phyloP scores from a whole-genome alignment of 2,113 vertebrate species.

The Hiodon alosoides region DNA sequence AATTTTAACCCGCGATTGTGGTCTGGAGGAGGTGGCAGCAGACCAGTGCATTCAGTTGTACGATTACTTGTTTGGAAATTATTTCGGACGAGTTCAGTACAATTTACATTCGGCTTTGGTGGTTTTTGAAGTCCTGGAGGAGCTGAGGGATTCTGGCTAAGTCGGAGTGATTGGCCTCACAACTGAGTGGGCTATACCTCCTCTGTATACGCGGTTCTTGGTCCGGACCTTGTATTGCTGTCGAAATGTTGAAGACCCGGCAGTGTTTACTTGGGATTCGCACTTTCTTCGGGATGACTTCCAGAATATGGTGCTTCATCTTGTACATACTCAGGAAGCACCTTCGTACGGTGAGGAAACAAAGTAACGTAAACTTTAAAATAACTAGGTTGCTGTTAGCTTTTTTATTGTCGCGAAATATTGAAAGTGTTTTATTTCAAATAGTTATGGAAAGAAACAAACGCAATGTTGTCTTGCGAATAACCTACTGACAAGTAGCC shows the following conservation, averaged over 20 bases:
- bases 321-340: conserved; percentile 71
- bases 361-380: neutral
- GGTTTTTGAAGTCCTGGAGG: conserved; percentile 7
- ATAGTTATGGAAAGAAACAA: too few species aligned
- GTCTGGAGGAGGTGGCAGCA: conserved; percentile 1
- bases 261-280: conserved; percentile 72
- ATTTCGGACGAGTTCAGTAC: neutral
- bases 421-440: too few species aligned
- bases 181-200: conserved; percentile 13
- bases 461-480: too few species aligned
- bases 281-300: conserved; percentile 68
- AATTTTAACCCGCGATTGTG: neutral
- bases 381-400: neutral
- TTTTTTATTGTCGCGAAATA: neutral
- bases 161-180: neutral
- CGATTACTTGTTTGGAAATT: neutral
- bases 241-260: conserved; percentile 67
- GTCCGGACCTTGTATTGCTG: conserved; percentile 2
- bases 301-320: conserved; percentile 72
- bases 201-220: conserved; percentile 7
- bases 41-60: neutral
- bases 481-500: too few species aligned
- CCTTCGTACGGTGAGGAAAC: conserved; percentile 65
- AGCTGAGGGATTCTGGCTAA: conserved; percentile 5
- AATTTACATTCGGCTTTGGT: neutral